phyloP scores from a whole-genome alignment of 2,113 vertebrate species.

The Falco punctatus region DNA sequence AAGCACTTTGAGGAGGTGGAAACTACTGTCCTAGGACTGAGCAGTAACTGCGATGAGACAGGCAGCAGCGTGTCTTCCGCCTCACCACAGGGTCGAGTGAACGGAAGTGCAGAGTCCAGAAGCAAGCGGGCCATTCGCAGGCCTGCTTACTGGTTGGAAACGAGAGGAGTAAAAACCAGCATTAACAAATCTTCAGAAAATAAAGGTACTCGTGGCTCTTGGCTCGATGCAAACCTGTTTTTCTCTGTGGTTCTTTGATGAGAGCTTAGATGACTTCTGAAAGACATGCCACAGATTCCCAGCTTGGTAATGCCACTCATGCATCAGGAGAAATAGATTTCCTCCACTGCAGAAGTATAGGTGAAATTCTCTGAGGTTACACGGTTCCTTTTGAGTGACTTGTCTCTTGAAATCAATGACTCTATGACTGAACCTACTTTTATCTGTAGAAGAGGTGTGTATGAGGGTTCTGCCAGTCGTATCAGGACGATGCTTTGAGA shows the following conservation, averaged over 20 bases:
- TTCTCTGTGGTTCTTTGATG: background rate
- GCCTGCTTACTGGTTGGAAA: slow-evolving; percentile 76
- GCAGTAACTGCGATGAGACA: slow-evolving; percentile 46
- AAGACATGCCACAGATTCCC: background rate
- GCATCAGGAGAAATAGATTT: background rate
- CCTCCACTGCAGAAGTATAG: background rate
- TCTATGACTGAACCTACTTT: background rate
- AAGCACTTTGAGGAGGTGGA: slow-evolving; percentile 43
- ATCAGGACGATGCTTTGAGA: background rate
- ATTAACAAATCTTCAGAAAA: background rate
- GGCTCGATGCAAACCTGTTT: background rate
- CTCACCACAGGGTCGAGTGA: slow-evolving; percentile 69
- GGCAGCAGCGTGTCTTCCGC: slow-evolving; percentile 69
- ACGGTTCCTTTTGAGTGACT: background rate
- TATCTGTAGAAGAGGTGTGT: background rate
- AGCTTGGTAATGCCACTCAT: background rate
- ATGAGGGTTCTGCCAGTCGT: background rate
- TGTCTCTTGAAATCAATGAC: background rate
- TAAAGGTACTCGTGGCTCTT: background rate
- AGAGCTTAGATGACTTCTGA: background rate
- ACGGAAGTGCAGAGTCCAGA: slow-evolving; percentile 52
- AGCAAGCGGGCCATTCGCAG: slow-evolving; percentile 70
- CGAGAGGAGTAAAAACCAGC: slow-evolving; percentile 69
- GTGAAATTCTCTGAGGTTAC: background rate
- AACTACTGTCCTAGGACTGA: background rate